Evolutionary conservation across 2,797 vertebrate genomes (phyloP).

Genomic region (Cichlasoma orientale): DNA sequence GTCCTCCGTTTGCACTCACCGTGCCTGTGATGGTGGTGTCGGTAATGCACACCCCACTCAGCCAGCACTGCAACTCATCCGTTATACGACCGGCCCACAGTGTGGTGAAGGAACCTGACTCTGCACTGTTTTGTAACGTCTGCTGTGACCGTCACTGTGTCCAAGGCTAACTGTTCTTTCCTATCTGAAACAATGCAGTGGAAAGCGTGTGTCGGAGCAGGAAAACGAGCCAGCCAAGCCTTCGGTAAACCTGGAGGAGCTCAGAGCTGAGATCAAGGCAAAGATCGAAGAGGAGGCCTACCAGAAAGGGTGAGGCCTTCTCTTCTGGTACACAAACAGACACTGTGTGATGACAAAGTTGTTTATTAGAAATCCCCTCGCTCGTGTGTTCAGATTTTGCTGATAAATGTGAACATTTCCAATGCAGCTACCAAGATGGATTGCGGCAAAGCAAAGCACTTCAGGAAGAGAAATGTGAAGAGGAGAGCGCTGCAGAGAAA

Average conservation of each 20-base stretch:
- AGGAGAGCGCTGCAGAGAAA: slow-evolving; percentile 68
- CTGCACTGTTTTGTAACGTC: slow-evolving; percentile 36
- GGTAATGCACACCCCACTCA: slow-evolving; percentile 22
- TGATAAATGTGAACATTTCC: slow-evolving; percentile 23
- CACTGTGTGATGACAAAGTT: neutral
- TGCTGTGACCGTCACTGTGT: slow-evolving; percentile 21
- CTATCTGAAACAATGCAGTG: slow-evolving; percentile 85
- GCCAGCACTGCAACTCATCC: slow-evolving; percentile 13
- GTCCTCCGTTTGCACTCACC: slow-evolving; percentile 29
- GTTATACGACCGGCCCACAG: slow-evolving; percentile 19
- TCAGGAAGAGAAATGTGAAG: slow-evolving; percentile 74
- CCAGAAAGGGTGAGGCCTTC: slow-evolving; percentile 84
- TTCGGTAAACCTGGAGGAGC: slow-evolving; percentile 82
- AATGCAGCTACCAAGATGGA: slow-evolving; percentile 80
- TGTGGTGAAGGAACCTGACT: slow-evolving; percentile 42
- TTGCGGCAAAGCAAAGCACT: slow-evolving; percentile 76
- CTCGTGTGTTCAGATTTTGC: neutral
- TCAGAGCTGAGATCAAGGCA: slow-evolving; percentile 85
- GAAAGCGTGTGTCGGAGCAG: slow-evolving; percentile 84
- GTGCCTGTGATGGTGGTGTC: slow-evolving; percentile 11
- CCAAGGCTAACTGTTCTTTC: slow-evolving; percentile 71
- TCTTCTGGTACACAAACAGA: slow-evolving; percentile 10
- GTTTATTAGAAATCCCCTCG: slow-evolving; percentile 22
- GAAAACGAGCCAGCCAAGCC: slow-evolving; percentile 83
- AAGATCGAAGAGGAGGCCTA: slow-evolving; percentile 94